phyloP scores from a whole-genome alignment of 2,888 invertebrate genomes.

The Trichopria drosophilae region DNA sequence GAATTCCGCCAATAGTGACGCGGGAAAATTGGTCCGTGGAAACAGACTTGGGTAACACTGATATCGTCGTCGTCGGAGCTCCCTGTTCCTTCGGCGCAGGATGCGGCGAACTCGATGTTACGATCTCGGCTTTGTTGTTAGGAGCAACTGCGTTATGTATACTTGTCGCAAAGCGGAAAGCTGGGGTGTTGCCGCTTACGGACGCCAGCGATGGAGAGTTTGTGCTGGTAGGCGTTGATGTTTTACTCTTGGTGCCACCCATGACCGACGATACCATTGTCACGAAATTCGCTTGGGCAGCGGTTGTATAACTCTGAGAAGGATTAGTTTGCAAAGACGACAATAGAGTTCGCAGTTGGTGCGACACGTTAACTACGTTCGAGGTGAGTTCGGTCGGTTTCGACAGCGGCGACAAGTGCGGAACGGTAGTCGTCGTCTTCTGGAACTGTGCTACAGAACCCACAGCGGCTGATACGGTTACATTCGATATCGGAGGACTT shows the following conservation, averaged over 20 bases:
- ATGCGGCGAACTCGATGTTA: slow-evolving; percentile 34
- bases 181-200: slow-evolving; percentile 1
- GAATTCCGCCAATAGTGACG: slow-evolving; percentile 54
- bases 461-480: slow-evolving; percentile 38
- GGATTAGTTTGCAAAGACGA: slow-evolving; percentile 67
- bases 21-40: slow-evolving; percentile 54
- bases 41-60: slow-evolving; percentile 50
- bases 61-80: slow-evolving; percentile 43
- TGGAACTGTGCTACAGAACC: slow-evolving; percentile 50
- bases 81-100: slow-evolving; percentile 36
- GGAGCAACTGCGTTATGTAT: slow-evolving; percentile 22
- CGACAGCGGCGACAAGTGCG: slow-evolving; percentile 72
- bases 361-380: slow-evolving; percentile 72
- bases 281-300: slow-evolving; percentile 57
- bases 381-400: slow-evolving; percentile 73
- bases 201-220: not conserved
- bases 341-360: slow-evolving; percentile 69
- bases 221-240: not conserved
- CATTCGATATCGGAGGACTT: slow-evolving; percentile 30
- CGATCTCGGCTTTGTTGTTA: slow-evolving; percentile 35
- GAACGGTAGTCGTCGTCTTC: slow-evolving; percentile 61
- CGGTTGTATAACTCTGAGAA: slow-evolving; percentile 56
- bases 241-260: slow-evolving; percentile 43
- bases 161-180: too few species aligned
- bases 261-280: slow-evolving; percentile 62